Percentiles rank a stretch among this genome's conserved stretches.
Conservation (phyloP, 2,113 vertebrate genomes). For the Hippoglossus stenolepis region DNA sequence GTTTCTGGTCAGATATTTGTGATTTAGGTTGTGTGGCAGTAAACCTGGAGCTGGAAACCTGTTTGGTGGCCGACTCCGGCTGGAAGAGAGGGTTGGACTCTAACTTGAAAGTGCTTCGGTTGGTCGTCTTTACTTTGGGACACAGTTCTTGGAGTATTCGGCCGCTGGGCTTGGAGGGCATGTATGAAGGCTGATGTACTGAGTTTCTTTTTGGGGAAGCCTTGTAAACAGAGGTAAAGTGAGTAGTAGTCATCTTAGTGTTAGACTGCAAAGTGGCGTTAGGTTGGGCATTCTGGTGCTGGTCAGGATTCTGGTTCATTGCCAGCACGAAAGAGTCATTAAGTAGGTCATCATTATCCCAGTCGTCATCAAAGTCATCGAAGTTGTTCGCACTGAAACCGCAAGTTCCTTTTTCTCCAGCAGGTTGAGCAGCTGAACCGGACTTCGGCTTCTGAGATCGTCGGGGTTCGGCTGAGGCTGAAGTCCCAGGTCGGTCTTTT, state of each 20-base stretch:
- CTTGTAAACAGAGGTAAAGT: conserved; percentile 36
- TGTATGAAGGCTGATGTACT: background rate
- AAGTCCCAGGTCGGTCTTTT: background rate
- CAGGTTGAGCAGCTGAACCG: conserved; percentile 5
- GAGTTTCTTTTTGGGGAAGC: background rate
- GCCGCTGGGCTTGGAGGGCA: conserved; percentile 23
- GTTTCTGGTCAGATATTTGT: background rate
- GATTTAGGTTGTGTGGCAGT: conserved; percentile 8
- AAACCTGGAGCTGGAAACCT: conserved; percentile 16
- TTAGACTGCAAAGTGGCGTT: conserved; percentile 17
- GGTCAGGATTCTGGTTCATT: conserved; percentile 79
- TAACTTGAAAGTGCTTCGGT: conserved; percentile 66
- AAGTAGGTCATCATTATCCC: conserved; percentile 88
- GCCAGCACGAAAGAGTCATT: conserved; percentile 86
- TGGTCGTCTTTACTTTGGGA: conserved; percentile 67
- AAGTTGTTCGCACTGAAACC: conserved; percentile 40
- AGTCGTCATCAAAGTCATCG: conserved; percentile 87
- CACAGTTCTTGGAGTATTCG: conserved; percentile 52
- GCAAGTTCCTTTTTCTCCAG: conserved; percentile 22
- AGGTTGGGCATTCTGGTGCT: background rate
- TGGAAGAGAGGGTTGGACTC: conserved; percentile 63
- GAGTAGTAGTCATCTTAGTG: conserved; percentile 45
- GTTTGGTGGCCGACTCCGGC: conserved; percentile 4
- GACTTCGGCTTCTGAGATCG: background rate
- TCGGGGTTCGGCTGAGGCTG: background rate